These are phyloP conservation scores for Melanerpes aurifrons DNA, from an alignment of 2,113 vertebrate species.

Conservation along the genomic window DNA sequence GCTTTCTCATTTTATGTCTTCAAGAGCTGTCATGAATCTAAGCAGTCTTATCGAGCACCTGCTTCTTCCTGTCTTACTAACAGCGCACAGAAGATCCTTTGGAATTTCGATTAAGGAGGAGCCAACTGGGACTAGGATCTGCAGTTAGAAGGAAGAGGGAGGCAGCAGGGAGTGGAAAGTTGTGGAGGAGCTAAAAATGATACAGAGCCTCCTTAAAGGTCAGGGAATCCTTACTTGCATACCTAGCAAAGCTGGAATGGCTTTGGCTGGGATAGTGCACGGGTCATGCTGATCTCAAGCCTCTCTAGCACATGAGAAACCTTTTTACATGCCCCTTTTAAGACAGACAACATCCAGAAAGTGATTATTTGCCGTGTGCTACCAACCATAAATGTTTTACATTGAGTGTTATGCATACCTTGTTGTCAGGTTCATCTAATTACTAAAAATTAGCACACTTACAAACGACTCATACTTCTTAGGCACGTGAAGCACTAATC, in stretches of 20 bases:
- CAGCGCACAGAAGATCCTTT: conserved; percentile 18
- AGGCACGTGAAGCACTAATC: neutral
- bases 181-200: conserved; percentile 29
- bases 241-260: conserved; percentile 12
- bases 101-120: neutral
- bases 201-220: conserved; percentile 12
- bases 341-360: neutral
- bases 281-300: neutral
- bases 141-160: neutral
- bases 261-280: neutral
- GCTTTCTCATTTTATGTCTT: neutral
- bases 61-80: conserved; percentile 33
- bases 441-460: neutral
- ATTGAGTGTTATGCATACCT: neutral
- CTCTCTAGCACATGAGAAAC: neutral
- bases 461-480: neutral
- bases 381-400: neutral
- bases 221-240: conserved; percentile 20
- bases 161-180: neutral
- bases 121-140: neutral
- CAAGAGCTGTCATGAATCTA: neutral
- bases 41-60: neutral
- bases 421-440: neutral
- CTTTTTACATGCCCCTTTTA: neutral
- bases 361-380: neutral